Evolutionary conservation across 30 jellyfish, hydroid and myxozoan genomes (phyloP).

Genomic region (Hydractinia echinata): DNA sequence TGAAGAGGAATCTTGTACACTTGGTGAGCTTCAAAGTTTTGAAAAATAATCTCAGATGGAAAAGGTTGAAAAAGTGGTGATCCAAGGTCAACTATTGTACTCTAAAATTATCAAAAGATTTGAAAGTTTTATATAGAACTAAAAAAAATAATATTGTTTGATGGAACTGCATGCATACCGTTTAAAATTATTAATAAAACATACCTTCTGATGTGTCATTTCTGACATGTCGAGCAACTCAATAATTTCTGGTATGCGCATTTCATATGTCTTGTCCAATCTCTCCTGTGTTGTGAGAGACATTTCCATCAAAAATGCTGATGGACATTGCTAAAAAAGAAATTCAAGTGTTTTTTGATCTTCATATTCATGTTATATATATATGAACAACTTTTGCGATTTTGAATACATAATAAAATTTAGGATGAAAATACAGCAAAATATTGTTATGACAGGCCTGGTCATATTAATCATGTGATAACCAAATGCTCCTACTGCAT

Average conservation of each 20-base stretch:
- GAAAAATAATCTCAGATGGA: constrained; percentile 88
- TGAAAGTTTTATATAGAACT: neutral
- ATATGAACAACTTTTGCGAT: too few relatives aligned
- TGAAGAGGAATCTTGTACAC: constrained; percentile 71
- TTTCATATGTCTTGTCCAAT: constrained; percentile 75
- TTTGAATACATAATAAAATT: too few relatives aligned
- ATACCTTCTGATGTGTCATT: constrained; percentile 94
- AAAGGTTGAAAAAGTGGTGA: constrained; percentile 90
- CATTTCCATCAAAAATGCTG: constrained; percentile 96
- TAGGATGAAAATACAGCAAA: too few relatives aligned
- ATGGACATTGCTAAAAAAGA: constrained; percentile 73
- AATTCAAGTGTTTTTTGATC: too few relatives aligned
- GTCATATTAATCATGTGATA: too few relatives aligned
- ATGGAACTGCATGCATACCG: neutral
- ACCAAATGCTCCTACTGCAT: too few relatives aligned
- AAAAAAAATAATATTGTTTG: neutral
- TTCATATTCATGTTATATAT: too few relatives aligned
- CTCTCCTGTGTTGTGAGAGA: constrained; percentile 83
- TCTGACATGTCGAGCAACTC: constrained; percentile 96
- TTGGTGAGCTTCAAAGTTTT: constrained; percentile 84
- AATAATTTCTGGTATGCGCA: constrained; percentile 84
- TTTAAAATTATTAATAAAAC: neutral
- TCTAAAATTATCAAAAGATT: constrained; percentile 29
- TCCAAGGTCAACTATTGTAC: constrained; percentile 67
- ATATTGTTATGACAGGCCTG: too few relatives aligned